Evolutionary conservation across 2,888 invertebrate genomes (phyloP), one percentile per base, ranked within the genome.

Genomic region (Hyles lineata): DNA sequence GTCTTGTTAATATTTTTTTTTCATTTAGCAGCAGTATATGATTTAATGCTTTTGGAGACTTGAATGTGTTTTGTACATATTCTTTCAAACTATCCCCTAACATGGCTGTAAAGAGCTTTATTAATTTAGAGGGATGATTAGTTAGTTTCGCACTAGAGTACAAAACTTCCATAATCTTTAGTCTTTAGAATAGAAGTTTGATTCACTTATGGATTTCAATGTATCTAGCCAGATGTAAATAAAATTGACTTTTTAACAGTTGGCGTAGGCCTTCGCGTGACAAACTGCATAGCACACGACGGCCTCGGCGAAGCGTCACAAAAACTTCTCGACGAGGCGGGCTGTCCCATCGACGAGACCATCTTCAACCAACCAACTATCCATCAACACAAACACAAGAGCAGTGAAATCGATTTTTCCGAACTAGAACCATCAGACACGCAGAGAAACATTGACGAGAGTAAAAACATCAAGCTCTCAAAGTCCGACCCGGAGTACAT

Each of bases 251-350:
- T 50, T 60, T 84, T 95, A 84, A 79, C 94, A 95, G 97, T 95
- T 80, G 97, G 96, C 25, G 96, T 97, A 75, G 97, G 97, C 50
- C 96, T 97, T 73, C 96, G 96, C 77, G 96, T 97, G 52, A 96
- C 97, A 0, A 97, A 97, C 84, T 98, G 98, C 87, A 91, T 96
- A 5, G 97, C 97, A 0, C 96, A 97, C 82, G 97, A 98, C 83
- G 97, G 97, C 11, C 90, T 97, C 3, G 97, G 97, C 0, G 97
- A 97, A 80, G 96, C 96, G 3, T 96, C 96, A 2, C 97, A 97
- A 85, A 96, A 96, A 76, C 92, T 97, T 25, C 91, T 97, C 11
- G 97, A 97, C 86, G 96, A 96, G 74, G 94, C 95, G 55, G 97
- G 97, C 77, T 97, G 97, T 85, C 96, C 97, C 5, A 94, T 97